Conservation (phyloP, 2,888 invertebrate genomes). For the Rhopalosiphum nymphaeae region DNA sequence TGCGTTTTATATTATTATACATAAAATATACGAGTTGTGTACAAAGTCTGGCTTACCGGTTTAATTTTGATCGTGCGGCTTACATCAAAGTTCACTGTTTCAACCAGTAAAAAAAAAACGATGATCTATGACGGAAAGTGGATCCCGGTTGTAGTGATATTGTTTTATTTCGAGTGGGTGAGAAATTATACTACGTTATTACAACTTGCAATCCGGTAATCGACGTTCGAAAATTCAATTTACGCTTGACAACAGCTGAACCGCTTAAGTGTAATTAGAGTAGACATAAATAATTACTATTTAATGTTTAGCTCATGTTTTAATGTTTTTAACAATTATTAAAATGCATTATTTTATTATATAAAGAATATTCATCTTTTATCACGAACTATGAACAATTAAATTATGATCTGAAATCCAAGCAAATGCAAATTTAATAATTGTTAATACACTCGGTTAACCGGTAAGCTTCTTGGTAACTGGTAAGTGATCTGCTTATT, state of each 20-base stretch:
- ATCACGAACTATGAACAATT: not conserved
- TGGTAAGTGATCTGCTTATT: not conserved
- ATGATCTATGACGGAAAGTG: not conserved
- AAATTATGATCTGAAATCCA: too few species aligned
- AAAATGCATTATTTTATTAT: not conserved
- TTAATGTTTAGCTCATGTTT: not conserved
- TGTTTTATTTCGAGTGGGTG: not conserved
- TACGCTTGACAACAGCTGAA: not conserved
- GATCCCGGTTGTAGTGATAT: not conserved
- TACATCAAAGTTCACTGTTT: conserved; percentile 49
- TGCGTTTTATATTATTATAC: not conserved
- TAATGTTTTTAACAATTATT: not conserved
- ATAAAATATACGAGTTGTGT: not conserved
- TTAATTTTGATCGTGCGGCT: conserved; percentile 54
- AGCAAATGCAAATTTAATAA: too few species aligned
- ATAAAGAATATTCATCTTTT: not conserved
- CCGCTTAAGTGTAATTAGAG: not conserved
- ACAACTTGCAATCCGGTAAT: not conserved
- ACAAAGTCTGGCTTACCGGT: conserved; percentile 49
- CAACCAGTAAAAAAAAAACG: conserved; percentile 11
- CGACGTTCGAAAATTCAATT: not conserved
- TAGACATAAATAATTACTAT: not conserved
- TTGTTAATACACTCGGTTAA: not conserved
- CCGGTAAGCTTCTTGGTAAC: not conserved
- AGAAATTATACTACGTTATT: too few species aligned